phyloP scores from a whole-genome alignment of 2,113 vertebrate genomes.

The Burhinus oedicnemus region DNA sequence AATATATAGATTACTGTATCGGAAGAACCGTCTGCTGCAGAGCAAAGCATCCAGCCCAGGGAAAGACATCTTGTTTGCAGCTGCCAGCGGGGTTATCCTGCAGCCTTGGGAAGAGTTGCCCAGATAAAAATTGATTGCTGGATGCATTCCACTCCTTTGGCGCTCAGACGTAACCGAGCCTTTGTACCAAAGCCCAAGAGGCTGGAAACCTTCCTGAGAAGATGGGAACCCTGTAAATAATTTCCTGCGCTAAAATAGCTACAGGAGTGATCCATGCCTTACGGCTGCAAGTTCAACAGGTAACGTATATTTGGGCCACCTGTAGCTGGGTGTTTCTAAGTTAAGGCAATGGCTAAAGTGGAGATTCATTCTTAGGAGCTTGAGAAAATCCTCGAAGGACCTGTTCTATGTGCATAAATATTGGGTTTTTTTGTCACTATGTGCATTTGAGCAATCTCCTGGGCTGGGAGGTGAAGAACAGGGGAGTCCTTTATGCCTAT shows the following conservation, averaged over 20 bases:
- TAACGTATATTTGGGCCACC: not conserved
- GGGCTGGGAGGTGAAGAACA: not conserved
- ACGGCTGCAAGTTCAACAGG: not conserved
- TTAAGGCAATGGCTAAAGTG: not conserved
- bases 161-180: conserved; percentile 50
- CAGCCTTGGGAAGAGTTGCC: conserved; percentile 8
- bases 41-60: not conserved
- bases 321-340: not conserved
- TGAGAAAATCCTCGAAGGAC: not conserved
- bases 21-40: not conserved
- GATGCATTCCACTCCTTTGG: conserved; percentile 47
- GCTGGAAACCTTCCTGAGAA: conserved; percentile 55
- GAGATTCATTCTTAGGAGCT: not conserved
- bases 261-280: not conserved
- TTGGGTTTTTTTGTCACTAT: not conserved
- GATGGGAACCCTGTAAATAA: conserved; percentile 55
- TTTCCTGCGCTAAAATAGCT: conserved; percentile 61
- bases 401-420: not conserved
- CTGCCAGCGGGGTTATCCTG: conserved; percentile 19
- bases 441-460: not conserved
- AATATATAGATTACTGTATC: not conserved
- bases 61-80: conserved; percentile 54
- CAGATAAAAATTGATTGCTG: conserved; percentile 39
- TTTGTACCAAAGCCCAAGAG: conserved; percentile 67
- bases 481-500: not conserved